These are phyloP conservation scores for Hystrix brachyura DNA, from an alignment of 2,113 vertebrate species.

Conservation along the genomic window DNA sequence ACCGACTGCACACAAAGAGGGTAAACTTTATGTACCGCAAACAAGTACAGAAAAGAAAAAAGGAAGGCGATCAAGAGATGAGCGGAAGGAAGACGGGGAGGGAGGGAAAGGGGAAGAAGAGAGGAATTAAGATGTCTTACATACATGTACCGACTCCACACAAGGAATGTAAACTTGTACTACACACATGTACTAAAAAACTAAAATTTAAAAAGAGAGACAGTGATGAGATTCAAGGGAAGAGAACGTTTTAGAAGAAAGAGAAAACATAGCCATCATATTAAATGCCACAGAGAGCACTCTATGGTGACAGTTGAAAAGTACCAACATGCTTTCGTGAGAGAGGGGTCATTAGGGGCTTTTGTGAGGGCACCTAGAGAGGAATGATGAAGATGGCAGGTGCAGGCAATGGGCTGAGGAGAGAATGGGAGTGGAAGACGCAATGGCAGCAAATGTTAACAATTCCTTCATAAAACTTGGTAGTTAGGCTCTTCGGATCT, in stretches of 20 bases:
- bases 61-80: no score
- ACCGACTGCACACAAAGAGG: background rate
- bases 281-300: background rate
- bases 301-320: background rate
- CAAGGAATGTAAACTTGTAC: background rate
- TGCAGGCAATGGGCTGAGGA: background rate
- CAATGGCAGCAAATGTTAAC: background rate
- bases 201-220: background rate
- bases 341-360: background rate
- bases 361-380: background rate
- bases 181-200: background rate
- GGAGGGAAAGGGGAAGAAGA: background rate
- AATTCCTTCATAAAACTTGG: background rate
- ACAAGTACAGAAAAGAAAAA: background rate
- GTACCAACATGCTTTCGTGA: background rate
- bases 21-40: background rate
- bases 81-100: background rate
- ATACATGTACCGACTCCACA: background rate
- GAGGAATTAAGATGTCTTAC: background rate
- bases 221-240: background rate
- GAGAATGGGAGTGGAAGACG: background rate
- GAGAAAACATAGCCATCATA: background rate
- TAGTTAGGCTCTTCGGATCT: background rate
- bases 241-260: background rate
- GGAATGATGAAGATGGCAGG: background rate